Base-by-base conservation (phyloP, 2,888 invertebrate genomes). In the Tanytarsus gracilentus region DNA sequence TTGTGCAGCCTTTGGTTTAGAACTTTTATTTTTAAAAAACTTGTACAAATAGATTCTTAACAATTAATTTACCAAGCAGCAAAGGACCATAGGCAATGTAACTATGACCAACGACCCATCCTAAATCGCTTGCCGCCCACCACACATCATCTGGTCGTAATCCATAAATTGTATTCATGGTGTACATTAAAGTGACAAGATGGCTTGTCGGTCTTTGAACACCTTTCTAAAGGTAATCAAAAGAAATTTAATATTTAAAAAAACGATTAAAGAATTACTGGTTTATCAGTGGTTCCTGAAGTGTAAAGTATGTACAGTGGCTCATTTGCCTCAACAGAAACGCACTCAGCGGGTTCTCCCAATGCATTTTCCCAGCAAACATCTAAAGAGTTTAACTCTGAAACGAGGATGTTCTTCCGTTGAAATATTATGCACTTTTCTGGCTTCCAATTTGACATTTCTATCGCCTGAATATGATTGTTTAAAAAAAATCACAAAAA, bases 41-140 rank as follows among this genome's bases (percentile, higher is more conserved):
- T 48, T 48, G 48, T 7, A 70, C n/a, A n/a, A n/a, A n/a, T n/a
- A n/a, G n/a, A n/a, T n/a, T n/a, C 71, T 0, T 36, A 30, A 16
- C 6, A 14, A 33, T 18, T 11, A 1, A 21, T 14, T 52, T 33
- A 52, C 93, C 89, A 64, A 85, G 83, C 0, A 91, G 74, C 4
- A 95, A 75, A 0, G 95, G 95, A 0, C 86, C 95, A 67, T 95
- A 96, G 71, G 92, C 91, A 65, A 94, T 94, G 71, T 93, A 96
- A 0, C 93, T 94, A 69, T 93, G 94, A 0, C 95, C 95, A 1
- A 95, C 94, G 0, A 95, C 94, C 92, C 92, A 92, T 9, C 92
- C 92, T 58, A 88, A 78, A 68, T 88, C 88, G 39, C 60, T 60
- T 25, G 60, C 60, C 11, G 49, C 85, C 92, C 94, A 96, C 85